Evolutionary conservation across 2,113 vertebrate species (phyloP), one percentile per base, ranked within the genome.

Genomic region (Esox niger): DNA sequence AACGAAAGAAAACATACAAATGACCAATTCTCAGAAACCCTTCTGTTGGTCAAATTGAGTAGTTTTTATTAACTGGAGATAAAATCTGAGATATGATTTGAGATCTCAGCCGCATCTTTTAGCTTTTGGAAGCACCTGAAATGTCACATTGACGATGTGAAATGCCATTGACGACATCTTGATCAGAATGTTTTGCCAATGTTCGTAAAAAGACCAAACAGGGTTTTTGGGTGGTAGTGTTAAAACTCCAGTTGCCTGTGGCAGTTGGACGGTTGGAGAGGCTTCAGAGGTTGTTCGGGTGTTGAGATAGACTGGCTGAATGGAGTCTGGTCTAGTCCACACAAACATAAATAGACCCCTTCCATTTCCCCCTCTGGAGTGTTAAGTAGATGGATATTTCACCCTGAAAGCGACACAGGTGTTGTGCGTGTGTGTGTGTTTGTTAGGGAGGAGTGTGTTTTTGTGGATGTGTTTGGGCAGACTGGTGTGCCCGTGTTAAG

Each of bases 361-460:
- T 25, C 71, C 74, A 64, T n/a, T 71, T 75, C 29, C 58, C 29
- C 80, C 77, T 70, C 76, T 80, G 70, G 79, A 84, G 85, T 82
- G 79, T 82, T 84, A 87, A 87, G 85, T 88, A 83, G 76, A 82
- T 71, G 75, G 85, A 88, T 84, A 73, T 81, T 70, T 77, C 73
- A 68, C n/a, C 76, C 58, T 86, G 88, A 89, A 88, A 83, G 71
- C 77, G 78, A 84, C 86, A 87, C 86, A 87, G 86, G 85, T 88
- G 86, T 86, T 80, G 64, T 77, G 72, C 58, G 73, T 6, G 21
- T 43, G 30, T 54, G 2, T 70, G 74, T 81, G 74, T 9, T 74
- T 74, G 76, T 54, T 72, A 69, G 75, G 62, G 76, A 70, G 79
- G 76, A 73, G 69, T 81, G 33, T 33, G 32, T 9, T 7, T 33